phyloP scores from a whole-genome alignment of 2,113 vertebrate species.

The Motacilla alba region DNA sequence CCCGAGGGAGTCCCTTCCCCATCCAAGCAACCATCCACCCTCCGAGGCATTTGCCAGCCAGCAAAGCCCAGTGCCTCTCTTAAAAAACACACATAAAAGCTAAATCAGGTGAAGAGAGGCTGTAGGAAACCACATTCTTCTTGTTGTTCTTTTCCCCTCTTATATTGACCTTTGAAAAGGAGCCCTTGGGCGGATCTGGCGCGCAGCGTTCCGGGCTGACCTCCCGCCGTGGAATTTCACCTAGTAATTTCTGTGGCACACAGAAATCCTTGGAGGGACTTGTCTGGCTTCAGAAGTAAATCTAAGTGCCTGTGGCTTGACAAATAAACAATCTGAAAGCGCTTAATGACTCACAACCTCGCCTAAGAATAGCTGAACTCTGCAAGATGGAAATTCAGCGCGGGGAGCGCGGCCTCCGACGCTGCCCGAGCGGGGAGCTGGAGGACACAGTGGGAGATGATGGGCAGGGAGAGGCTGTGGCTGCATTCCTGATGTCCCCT shows the following conservation, averaged over 20 bases:
- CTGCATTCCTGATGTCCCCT: constrained; percentile 22
- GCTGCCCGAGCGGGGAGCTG: not conserved
- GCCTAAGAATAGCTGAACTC: constrained; percentile 50
- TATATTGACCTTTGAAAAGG: not conserved
- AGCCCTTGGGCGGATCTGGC: not conserved
- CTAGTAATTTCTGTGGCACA: constrained; percentile 20
- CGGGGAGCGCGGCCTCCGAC: not conserved
- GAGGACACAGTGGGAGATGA: not conserved
- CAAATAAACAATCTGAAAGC: constrained; percentile 55
- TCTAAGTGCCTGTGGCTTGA: constrained; percentile 34
- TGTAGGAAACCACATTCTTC: not conserved
- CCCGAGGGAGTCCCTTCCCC: not conserved
- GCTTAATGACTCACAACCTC: constrained; percentile 40
- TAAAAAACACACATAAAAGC: not conserved
- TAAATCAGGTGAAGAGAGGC: not conserved
- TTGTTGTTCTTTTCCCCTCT: not conserved
- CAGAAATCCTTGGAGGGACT: not conserved
- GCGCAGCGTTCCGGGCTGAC: not conserved
- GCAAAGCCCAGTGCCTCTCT: not conserved
- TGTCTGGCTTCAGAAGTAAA: constrained; percentile 15
- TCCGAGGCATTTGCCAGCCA: not conserved
- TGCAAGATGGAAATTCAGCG: not conserved
- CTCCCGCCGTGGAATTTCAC: constrained; percentile 46
- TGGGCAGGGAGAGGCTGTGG: not conserved
- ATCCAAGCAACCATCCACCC: not conserved